phyloP scores from a whole-genome alignment of 2,797 vertebrate species.

The Eurystomus glaucurus region DNA sequence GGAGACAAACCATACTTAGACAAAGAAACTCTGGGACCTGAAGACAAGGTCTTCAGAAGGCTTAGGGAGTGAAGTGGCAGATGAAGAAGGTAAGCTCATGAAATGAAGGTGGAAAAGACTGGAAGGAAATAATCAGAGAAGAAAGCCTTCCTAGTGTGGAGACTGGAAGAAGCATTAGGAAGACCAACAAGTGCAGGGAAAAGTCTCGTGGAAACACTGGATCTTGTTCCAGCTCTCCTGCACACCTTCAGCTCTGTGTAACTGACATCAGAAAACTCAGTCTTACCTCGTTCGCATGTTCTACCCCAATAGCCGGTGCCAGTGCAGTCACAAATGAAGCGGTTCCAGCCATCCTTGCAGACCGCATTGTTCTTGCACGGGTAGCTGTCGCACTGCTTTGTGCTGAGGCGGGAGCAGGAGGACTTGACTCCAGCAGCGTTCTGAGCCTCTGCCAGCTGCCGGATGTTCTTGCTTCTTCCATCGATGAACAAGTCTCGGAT shows the following conservation, averaged over 20 bases:
- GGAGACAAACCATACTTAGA: neutral
- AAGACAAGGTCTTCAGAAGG: neutral
- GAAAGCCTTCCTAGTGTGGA: neutral
- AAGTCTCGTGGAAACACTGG: neutral
- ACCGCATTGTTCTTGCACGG: slow-evolving; percentile 95
- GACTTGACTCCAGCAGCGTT: slow-evolving; percentile 97
- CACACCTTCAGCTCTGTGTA: neutral
- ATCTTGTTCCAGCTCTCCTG: neutral
- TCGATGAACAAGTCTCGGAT: slow-evolving; percentile 98
- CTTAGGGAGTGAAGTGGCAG: neutral
- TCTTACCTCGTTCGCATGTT: slow-evolving; percentile 96
- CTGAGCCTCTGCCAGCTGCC: slow-evolving; percentile 95
- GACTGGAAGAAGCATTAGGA: neutral
- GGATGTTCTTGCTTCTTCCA: slow-evolving; percentile 96
- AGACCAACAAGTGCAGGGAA: neutral
- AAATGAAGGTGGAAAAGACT: neutral
- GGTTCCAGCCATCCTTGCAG: slow-evolving; percentile 99
- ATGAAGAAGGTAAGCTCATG: neutral
- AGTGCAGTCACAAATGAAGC: slow-evolving; percentile 98
- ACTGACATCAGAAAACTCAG: neutral
- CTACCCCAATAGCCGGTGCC: slow-evolving; percentile 97
- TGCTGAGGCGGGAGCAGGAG: slow-evolving; percentile 91
- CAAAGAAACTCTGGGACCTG: neutral
- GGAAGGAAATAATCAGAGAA: neutral
- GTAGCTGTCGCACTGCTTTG: slow-evolving; percentile 96